phyloP scores from a whole-genome alignment of 2,888 invertebrate genomes.

The Lordiphosa andalusiaca region DNA sequence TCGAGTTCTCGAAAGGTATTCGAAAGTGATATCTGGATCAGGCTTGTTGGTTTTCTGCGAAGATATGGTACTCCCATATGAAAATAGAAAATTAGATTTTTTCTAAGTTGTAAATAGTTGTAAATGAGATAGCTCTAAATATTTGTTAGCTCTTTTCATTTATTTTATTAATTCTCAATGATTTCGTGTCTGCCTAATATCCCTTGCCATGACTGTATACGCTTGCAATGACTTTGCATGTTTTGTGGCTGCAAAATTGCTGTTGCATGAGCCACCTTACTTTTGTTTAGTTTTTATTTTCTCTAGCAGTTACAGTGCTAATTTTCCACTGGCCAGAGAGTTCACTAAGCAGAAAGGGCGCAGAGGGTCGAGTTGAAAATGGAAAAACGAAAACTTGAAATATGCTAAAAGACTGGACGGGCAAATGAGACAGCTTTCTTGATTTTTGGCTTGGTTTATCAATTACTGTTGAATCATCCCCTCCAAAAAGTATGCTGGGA shows the following conservation, averaged over 20 bases:
- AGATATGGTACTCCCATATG: too few species aligned
- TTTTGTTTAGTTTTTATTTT: constrained; percentile 40
- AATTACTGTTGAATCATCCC: constrained; percentile 14
- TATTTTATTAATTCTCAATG: not conserved
- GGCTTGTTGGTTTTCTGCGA: too few species aligned
- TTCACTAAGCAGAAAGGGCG: constrained; percentile 43
- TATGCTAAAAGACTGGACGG: constrained; percentile 12
- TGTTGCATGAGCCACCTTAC: constrained; percentile 47
- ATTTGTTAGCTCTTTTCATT: too few species aligned
- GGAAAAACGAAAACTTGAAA: constrained; percentile 22
- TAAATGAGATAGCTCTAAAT: too few species aligned
- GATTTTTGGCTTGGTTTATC: constrained; percentile 3
- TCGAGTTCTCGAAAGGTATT: too few species aligned
- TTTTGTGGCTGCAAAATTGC: constrained; percentile 48
- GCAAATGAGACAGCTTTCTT: constrained; percentile 4
- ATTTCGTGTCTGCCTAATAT: constrained; percentile 3
- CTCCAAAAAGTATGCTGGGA: constrained; percentile 1
- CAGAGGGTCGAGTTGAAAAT: not conserved
- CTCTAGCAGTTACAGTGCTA: constrained; percentile 56
- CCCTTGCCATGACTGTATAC: constrained; percentile 8
- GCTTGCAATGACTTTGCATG: constrained; percentile 51
- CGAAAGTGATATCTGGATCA: too few species aligned
- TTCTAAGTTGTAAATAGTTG: too few species aligned
- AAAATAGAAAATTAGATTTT: too few species aligned
- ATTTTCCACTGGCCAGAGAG: constrained; percentile 64